Conservation (phyloP, 2,797 vertebrate genomes). For the Acanthopagrus latus region DNA sequence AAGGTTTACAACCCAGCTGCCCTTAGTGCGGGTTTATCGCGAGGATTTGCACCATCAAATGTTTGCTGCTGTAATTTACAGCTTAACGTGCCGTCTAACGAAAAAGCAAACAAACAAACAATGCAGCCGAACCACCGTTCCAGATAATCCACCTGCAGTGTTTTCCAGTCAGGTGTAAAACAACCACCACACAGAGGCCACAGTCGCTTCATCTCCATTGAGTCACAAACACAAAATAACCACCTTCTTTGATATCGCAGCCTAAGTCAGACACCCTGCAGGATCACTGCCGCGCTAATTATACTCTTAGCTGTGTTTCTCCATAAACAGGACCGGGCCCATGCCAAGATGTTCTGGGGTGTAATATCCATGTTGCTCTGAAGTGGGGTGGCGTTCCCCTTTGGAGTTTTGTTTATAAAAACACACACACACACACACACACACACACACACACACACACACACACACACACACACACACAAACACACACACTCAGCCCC, state of each 20-base stretch:
- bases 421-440: conserved; percentile 74
- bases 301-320: conserved; percentile 84
- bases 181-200: conserved; percentile 58
- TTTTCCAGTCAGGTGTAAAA: conserved; percentile 78
- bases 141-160: conserved; percentile 78
- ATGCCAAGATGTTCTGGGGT: conserved; percentile 79
- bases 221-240: conserved; percentile 77
- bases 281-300: conserved; percentile 84
- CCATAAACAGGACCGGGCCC: conserved; percentile 81
- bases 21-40: conserved; percentile 32
- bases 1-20: conserved; percentile 10
- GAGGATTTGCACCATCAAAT: conserved; percentile 30
- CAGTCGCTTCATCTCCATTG: conserved; percentile 65
- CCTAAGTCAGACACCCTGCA: conserved; percentile 82
- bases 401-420: conserved; percentile 89
- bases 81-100: background rate
- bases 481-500: conserved; percentile 25
- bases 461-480: conserved; percentile 28
- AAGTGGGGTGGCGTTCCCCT: conserved; percentile 83
- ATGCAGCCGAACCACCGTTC: conserved; percentile 32
- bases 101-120: conserved; percentile 34
- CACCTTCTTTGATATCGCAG: conserved; percentile 82
- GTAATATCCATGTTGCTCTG: conserved; percentile 88
- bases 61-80: conserved; percentile 26
- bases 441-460: conserved; percentile 47